Conservation (phyloP, 2,888 invertebrate species). For the Lasioglossum pauxillum region DNA sequence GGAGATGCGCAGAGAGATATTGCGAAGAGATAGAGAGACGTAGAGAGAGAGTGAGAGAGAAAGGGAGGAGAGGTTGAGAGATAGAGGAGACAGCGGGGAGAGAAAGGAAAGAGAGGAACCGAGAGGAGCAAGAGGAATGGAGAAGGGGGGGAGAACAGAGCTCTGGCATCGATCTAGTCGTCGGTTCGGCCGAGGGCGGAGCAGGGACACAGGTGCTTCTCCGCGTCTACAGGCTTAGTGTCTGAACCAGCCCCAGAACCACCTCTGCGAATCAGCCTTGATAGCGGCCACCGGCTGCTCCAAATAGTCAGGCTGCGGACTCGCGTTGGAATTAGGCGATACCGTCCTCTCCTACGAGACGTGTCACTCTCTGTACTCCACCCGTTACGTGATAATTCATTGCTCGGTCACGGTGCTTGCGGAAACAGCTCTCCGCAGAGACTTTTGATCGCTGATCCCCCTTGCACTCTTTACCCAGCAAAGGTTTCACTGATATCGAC, state of each 20-base stretch:
- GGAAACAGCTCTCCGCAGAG: background rate
- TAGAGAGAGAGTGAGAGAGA: background rate
- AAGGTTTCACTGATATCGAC: background rate
- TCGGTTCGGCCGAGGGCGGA: slow-evolving; percentile 77
- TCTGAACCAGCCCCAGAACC: slow-evolving; percentile 78
- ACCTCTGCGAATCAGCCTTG: slow-evolving; percentile 76
- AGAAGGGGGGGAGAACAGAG: slow-evolving; percentile 65
- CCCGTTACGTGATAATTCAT: slow-evolving; percentile 45
- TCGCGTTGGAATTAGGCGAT: slow-evolving; percentile 66
- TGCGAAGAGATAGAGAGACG: slow-evolving; percentile 61
- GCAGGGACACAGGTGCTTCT: slow-evolving; percentile 82
- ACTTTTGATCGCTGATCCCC: background rate
- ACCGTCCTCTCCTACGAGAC: slow-evolving; percentile 32
- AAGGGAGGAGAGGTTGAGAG: slow-evolving; percentile 39
- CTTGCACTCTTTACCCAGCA: background rate
- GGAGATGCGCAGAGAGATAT: slow-evolving; percentile 78
- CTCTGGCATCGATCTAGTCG: slow-evolving; percentile 81
- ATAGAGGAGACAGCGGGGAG: slow-evolving; percentile 46
- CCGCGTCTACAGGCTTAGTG: slow-evolving; percentile 80
- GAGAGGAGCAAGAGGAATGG: slow-evolving; percentile 53
- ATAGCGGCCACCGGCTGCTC: slow-evolving; percentile 72
- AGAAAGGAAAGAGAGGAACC: slow-evolving; percentile 39
- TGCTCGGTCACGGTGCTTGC: slow-evolving; percentile 6
- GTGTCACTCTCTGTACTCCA: slow-evolving; percentile 50
- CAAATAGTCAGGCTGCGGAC: slow-evolving; percentile 57